Conservation (phyloP, 1,140 invertebrate species). For the Mycetomoellerius zeteki region DNA sequence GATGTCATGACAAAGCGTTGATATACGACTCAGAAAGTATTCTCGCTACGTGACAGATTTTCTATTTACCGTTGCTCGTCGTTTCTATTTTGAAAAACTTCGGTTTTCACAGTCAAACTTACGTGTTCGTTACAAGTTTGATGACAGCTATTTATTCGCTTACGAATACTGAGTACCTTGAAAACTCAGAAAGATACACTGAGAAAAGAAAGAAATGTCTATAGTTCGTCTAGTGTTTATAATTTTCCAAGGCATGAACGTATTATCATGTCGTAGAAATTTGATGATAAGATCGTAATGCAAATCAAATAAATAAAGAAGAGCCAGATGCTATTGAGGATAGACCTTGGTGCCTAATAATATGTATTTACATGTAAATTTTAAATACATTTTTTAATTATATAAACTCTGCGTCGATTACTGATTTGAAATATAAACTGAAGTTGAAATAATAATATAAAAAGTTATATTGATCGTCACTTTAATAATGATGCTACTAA, state of each 20-base stretch:
- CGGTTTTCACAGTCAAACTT: constrained; percentile 9
- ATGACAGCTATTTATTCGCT: constrained; percentile 16
- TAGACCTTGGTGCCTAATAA: too few species aligned
- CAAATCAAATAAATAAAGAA: too few species aligned
- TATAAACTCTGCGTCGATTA: too few species aligned
- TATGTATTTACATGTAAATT: too few species aligned
- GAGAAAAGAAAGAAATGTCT: not conserved
- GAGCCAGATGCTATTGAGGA: too few species aligned
- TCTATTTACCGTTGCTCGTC: not conserved
- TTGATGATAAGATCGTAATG: not conserved
- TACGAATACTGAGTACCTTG: not conserved
- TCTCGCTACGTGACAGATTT: not conserved
- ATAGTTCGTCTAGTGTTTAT: not conserved
- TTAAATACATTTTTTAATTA: too few species aligned
- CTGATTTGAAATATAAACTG: too few species aligned
- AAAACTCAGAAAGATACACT: not conserved
- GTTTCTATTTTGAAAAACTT: constrained; percentile 7
- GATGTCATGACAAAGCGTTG: not conserved
- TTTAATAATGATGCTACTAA: too few species aligned
- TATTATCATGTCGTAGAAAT: not conserved
- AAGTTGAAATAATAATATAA: too few species aligned
- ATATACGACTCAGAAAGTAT: constrained; percentile 32
- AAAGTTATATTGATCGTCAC: too few species aligned
- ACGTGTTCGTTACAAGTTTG: not conserved
- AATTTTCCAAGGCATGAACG: not conserved